A percentile compares a stretch with the other conserved stretches of the same genome.
phyloP scores from a whole-genome alignment of 2,888 invertebrate species.

The Drosophila monieri region DNA sequence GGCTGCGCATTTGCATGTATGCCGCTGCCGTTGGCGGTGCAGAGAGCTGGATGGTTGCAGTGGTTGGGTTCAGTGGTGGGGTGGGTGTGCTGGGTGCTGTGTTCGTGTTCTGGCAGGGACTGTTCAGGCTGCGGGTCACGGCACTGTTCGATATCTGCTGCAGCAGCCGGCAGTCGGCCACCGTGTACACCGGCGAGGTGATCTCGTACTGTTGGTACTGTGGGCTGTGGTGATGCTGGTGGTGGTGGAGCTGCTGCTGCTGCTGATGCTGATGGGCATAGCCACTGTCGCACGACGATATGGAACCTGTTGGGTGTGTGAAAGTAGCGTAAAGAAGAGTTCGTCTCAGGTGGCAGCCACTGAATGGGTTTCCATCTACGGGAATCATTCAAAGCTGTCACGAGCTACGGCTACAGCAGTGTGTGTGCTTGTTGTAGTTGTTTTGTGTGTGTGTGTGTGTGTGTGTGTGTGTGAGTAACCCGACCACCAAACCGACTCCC shows the following conservation, averaged over 20 bases:
- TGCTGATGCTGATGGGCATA: conserved; percentile 86
- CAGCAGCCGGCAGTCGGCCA: conserved; percentile 79
- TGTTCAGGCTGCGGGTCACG: conserved; percentile 75
- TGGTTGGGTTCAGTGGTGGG: conserved; percentile 57
- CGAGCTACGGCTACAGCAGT: background rate
- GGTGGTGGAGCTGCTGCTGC: conserved; percentile 22
- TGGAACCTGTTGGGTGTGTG: conserved; percentile 87
- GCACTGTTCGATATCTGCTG: conserved; percentile 82
- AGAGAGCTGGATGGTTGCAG: conserved; percentile 56
- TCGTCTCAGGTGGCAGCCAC: conserved; percentile 19
- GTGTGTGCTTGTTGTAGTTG: conserved; percentile 9
- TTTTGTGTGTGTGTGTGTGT: conserved; percentile 12
- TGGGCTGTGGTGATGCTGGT: conserved; percentile 26
- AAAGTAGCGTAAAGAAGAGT: conserved; percentile 38
- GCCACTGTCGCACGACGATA: conserved; percentile 96
- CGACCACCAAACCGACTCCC: conserved; percentile 57
- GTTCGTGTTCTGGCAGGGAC: conserved; percentile 72
- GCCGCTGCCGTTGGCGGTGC: conserved; percentile 61
- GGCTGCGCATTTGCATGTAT: conserved; percentile 71
- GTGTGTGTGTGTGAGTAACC: conserved; percentile 30
- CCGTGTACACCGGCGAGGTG: conserved; percentile 75
- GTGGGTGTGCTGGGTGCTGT: conserved; percentile 71
- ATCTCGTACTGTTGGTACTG: conserved; percentile 48
- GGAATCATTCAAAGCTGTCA: conserved; percentile 14
- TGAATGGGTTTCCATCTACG: conserved; percentile 9